These are phyloP conservation scores for Geopemphigus sp. DNA, from an alignment of 1,140 invertebrate genomes.

Conservation along the genomic window DNA sequence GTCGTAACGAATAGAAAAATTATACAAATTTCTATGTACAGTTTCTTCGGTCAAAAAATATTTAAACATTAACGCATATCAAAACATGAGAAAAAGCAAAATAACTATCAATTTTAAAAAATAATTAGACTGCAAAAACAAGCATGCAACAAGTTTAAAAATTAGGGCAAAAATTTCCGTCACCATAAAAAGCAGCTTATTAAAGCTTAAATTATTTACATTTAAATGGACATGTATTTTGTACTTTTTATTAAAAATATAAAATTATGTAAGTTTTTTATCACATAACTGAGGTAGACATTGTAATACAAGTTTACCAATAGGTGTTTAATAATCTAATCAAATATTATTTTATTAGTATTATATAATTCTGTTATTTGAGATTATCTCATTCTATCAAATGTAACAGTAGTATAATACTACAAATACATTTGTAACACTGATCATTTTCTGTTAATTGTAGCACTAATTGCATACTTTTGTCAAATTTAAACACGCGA, in stretches of 20 bases:
- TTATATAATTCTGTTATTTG: not conserved
- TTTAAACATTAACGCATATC: slow-evolving; percentile 8
- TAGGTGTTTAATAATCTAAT: not conserved
- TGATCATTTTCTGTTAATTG: not conserved
- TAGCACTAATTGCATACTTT: not conserved
- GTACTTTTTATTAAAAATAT: slow-evolving; percentile 4
- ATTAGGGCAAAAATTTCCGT: not conserved
- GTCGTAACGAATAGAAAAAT: slow-evolving; percentile 22
- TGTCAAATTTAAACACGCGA: not conserved
- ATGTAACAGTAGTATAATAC: not conserved
- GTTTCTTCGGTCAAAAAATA: slow-evolving; percentile 7
- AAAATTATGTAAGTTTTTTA: slow-evolving; percentile 18
- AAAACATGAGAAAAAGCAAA: slow-evolving; percentile 26
- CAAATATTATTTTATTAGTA: not conserved
- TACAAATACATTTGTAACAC: not conserved
- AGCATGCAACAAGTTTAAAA: slow-evolving; percentile 32
- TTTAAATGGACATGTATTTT: slow-evolving; percentile 25
- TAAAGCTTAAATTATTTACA: slow-evolving; percentile 20
- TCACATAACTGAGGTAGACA: slow-evolving; percentile 29
- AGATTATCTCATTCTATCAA: not conserved
- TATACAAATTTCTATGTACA: slow-evolving; percentile 15
- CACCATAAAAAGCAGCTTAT: slow-evolving; percentile 30
- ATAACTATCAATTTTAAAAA: slow-evolving; percentile 1
- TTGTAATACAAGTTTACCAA: not conserved
- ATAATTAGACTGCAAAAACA: slow-evolving; percentile 38